Percentiles rank a stretch among this genome's conserved stretches.
phyloP scores from a whole-genome alignment of 2,797 vertebrate species.

The Monodelphis domestica region DNA sequence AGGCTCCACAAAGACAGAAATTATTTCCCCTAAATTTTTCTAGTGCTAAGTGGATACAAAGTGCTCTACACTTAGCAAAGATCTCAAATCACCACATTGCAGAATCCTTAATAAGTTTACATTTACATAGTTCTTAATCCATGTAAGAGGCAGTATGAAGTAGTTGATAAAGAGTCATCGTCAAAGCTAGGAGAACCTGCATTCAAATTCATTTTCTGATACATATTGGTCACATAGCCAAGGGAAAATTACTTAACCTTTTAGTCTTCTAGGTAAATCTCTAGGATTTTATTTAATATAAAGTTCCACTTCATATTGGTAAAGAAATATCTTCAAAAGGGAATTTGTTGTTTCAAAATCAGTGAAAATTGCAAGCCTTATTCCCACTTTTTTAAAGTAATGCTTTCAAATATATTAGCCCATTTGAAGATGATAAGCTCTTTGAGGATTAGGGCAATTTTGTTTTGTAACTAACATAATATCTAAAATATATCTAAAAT shows the following conservation, averaged over 20 bases:
- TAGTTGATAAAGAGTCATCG: background rate
- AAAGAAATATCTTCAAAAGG: background rate
- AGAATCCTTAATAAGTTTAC: background rate
- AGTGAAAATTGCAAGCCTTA: background rate
- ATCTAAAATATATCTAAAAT: background rate
- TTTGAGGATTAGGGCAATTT: background rate
- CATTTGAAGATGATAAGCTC: background rate
- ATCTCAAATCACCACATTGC: background rate
- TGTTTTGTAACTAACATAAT: background rate
- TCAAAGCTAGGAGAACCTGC: background rate
- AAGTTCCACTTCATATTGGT: background rate
- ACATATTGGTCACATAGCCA: background rate
- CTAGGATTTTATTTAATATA: background rate
- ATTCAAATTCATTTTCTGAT: background rate
- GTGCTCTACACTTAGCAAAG: background rate
- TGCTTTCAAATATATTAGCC: background rate
- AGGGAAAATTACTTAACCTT: background rate
- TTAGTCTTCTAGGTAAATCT: background rate
- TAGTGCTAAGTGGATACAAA: background rate
- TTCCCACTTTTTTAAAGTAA: background rate
- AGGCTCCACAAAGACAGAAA: background rate
- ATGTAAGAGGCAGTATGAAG: background rate
- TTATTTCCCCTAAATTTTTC: background rate
- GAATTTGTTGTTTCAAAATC: background rate
- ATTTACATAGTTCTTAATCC: background rate